Evolutionary conservation across 1,140 invertebrate species (phyloP).

Genomic region (Cotesia glomerata): DNA sequence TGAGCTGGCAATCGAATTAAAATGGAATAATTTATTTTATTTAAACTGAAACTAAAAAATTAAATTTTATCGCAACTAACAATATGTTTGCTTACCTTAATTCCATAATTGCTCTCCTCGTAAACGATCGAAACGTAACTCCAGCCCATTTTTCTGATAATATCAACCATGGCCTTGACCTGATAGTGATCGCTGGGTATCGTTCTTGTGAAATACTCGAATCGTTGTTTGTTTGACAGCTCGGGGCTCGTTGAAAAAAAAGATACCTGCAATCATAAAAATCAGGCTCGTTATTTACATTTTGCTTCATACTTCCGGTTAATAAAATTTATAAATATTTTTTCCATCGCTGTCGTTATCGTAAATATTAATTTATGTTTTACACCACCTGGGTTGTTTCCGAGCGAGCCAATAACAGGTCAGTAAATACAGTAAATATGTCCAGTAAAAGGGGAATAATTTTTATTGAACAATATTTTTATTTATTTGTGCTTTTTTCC

Average conservation of each 20-base stretch:
- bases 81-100: conserved; percentile 75
- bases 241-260: conserved; percentile 96
- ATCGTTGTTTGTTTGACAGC: conserved; percentile 92
- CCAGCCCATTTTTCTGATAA: conserved; percentile 87
- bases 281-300: neutral
- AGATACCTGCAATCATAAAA: conserved; percentile 76
- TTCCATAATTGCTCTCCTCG: conserved; percentile 96
- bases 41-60: neutral
- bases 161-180: conserved; percentile 94
- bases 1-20: no score
- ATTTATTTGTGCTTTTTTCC: no score
- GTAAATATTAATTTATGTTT: no score
- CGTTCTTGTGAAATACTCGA: conserved; percentile 93
- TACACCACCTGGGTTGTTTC: no score
- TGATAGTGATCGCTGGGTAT: conserved; percentile 95
- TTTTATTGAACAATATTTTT: no score
- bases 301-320: neutral
- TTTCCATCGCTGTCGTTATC: neutral
- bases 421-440: no score
- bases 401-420: no score
- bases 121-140: conserved; percentile 95
- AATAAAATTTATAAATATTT: neutral
- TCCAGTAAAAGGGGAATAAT: no score
- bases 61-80: conserved; percentile 7
- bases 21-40: no score